Evolutionary conservation across 2,888 invertebrate genomes (phyloP).

Genomic region (Sacculina carcini): DNA sequence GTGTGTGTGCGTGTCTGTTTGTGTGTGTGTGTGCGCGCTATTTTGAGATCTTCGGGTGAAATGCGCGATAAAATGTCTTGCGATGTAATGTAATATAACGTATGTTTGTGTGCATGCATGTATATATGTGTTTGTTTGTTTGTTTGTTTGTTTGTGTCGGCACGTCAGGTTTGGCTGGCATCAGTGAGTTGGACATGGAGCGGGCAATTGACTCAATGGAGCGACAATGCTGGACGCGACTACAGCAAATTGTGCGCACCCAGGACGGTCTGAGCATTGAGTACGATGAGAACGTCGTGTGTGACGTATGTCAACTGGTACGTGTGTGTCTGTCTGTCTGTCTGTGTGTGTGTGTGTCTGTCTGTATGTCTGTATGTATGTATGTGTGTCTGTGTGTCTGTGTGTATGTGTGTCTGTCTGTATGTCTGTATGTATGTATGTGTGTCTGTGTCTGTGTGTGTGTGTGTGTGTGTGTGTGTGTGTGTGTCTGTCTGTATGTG

Average conservation of each 20-base stretch:
- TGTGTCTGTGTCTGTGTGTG: too few species aligned
- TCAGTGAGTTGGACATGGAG: constrained; percentile 68
- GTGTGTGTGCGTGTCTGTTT: too few species aligned
- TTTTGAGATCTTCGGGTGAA: too few species aligned
- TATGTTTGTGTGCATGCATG: background rate
- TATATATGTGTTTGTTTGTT: background rate
- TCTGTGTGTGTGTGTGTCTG: background rate
- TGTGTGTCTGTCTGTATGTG: too few species aligned
- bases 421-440: too few species aligned
- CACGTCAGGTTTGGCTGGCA: constrained; percentile 28
- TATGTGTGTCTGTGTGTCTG: too few species aligned
- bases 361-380: too few species aligned
- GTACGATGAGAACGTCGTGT: constrained; percentile 93
- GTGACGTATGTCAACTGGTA: constrained; percentile 86
- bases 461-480: background rate
- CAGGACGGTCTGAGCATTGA: constrained; percentile 86
- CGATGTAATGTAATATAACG: too few species aligned
- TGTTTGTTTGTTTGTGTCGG: background rate
- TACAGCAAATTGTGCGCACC: constrained; percentile 64
- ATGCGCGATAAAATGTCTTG: too few species aligned
- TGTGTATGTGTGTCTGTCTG: too few species aligned
- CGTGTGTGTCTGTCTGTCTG: constrained; percentile 16
- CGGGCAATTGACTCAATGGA: constrained; percentile 75
- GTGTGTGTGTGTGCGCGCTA: too few species aligned
- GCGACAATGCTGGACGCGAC: constrained; percentile 75